Conservation (phyloP, 2,797 vertebrate genomes). For the Propithecus deckenii region DNA sequence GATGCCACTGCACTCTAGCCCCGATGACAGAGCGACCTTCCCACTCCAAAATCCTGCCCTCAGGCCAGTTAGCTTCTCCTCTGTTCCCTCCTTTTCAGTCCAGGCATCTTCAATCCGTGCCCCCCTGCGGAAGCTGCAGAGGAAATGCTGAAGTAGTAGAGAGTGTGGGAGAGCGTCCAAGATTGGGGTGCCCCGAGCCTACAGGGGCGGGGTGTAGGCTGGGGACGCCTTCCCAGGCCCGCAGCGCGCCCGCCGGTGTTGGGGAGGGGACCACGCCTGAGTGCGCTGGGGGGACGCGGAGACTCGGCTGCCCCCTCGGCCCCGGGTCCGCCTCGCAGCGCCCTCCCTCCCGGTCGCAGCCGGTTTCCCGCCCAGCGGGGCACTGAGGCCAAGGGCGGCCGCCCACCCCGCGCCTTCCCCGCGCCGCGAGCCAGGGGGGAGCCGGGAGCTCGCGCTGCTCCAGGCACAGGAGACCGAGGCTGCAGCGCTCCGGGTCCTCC, state of each 20-base stretch:
- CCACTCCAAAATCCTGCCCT: too few relatives aligned
- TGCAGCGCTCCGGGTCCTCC: fast-evolving
- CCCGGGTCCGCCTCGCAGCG: not conserved
- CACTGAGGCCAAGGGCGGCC: not conserved
- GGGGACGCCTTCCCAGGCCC: fast-evolving
- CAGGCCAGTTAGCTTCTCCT: too few relatives aligned
- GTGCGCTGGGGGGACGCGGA: not conserved
- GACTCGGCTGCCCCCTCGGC: not conserved
- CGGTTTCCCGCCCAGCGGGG: not conserved
- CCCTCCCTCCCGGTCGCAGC: not conserved
- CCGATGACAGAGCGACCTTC: not conserved
- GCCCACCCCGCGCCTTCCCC: not conserved
- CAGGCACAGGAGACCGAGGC: fast-evolving
- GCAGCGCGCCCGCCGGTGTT: not conserved
- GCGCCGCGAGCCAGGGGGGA: fast-evolving
- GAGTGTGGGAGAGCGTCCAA: too few relatives aligned
- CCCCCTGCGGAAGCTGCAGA: not conserved
- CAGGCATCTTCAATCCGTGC: not conserved
- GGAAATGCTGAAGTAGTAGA: not conserved
- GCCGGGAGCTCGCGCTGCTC: too few relatives aligned
- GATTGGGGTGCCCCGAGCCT: not conserved
- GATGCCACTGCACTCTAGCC: not conserved
- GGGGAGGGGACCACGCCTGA: not conserved
- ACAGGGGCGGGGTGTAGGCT: not conserved
- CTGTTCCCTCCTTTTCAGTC: not conserved